Base-by-base conservation (phyloP, 1,140 invertebrate species). In the Drosophila trapezifrons region DNA sequence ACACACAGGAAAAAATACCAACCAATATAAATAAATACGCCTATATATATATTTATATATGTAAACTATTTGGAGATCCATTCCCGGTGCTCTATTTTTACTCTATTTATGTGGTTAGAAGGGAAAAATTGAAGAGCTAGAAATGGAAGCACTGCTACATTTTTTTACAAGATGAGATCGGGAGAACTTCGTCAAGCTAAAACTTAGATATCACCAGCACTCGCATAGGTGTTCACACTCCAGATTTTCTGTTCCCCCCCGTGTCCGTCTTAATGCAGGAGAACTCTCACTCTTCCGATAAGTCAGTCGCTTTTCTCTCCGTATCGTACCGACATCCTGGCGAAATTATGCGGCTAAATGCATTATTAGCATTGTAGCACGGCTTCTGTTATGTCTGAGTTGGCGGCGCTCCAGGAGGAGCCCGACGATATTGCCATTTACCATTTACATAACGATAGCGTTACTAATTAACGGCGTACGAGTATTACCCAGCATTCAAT, bases 21-120 rank as follows among this genome's bases (percentile, higher is more conserved):
- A 87, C 56, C 78, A 79, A 73, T 69, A 78, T 79, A 86, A 72
- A 78, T 65, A 58, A 67, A 59, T 74, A 75, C 62, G 40, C 58
- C 51, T 65, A 60, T 80, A 59, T 64, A 60, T 86, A 86, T 86
- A 64, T 78, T 77, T 77, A 58, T 86, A 87, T 86, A 87, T 80
- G 84, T 80, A 74, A 83, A 87, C 84, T 89, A 89, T 89, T 89
- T 87, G 83, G 84, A 87, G 81, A 81, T 89, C 66, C 76, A 67
- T 89, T 56, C 76, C 63, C 74, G 67, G 73, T 83, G 83, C 84
- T 87, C 80, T 89, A 86, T 86, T 89, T 87, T 79, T 87, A 80
- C 80, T 89, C 82, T 86, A 83, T 87, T 79, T 87, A 80, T 87
- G 75, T 78, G 78, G 78, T 73, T 27, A 51, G 18, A 65, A 78